Percentiles rank a stretch among this genome's conserved stretches.
Conservation (phyloP, 2,113 vertebrate genomes). For the Leiothrix lutea region DNA sequence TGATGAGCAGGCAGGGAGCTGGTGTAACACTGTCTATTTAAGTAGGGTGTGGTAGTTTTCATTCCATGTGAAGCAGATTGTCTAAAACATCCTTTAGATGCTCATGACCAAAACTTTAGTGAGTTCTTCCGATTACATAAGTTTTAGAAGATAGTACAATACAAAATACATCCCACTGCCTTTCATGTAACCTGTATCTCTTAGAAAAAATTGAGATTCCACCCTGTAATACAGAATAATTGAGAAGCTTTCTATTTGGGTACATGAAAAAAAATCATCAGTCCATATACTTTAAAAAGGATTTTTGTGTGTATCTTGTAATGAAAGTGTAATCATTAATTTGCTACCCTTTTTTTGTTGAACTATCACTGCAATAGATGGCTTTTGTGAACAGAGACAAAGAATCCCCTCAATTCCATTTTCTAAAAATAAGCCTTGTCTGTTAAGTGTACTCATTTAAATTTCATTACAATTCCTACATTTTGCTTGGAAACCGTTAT, state of each 20-base stretch:
- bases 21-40: background rate
- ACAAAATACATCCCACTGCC: background rate
- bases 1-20: background rate
- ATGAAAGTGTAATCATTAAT: slow-evolving; percentile 23
- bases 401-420: slow-evolving; percentile 17
- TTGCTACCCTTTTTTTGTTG: slow-evolving; percentile 25
- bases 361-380: slow-evolving; percentile 39
- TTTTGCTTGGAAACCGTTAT: slow-evolving; percentile 37
- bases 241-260: slow-evolving; percentile 3
- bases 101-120: background rate
- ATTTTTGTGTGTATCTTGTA: slow-evolving; percentile 16
- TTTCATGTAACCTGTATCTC: background rate
- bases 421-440: slow-evolving; percentile 62
- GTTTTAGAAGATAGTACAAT: background rate
- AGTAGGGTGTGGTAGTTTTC: background rate
- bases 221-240: background rate
- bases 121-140: background rate
- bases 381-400: slow-evolving; percentile 43
- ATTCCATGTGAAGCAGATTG: background rate
- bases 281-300: slow-evolving; percentile 20
- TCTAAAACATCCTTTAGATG: background rate
- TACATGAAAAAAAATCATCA: slow-evolving; percentile 35
- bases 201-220: background rate
- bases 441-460: slow-evolving; percentile 45
- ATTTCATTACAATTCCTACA: slow-evolving; percentile 55